These are phyloP conservation scores for Eilema depressum DNA, from an alignment of 2,888 invertebrate genomes.

Conservation along the genomic window DNA sequence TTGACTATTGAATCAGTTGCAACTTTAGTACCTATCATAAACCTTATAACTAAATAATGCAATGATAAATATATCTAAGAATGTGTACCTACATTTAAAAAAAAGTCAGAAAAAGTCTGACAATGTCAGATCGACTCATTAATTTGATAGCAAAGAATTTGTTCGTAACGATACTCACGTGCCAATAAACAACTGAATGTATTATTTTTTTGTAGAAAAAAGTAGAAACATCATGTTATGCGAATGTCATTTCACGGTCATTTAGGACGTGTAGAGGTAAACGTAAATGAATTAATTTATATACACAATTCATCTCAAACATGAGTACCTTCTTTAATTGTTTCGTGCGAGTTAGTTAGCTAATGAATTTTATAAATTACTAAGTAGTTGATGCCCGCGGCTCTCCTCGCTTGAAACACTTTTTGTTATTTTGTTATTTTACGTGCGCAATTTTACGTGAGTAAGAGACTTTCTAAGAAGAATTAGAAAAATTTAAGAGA, in stretches of 20 bases:
- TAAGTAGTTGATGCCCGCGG: not conserved
- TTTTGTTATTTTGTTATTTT: too few relatives aligned
- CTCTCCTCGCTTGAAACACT: too few relatives aligned
- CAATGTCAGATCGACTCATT: conserved; percentile 49
- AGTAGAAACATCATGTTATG: conserved; percentile 45
- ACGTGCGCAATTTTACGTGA: too few relatives aligned
- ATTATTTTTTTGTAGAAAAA: conserved; percentile 39
- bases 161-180: conserved; percentile 55
- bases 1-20: conserved; percentile 27
- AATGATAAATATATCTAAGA: conserved; percentile 10
- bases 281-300: conserved; percentile 53
- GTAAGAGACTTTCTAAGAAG: too few relatives aligned
- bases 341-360: conserved; percentile 25
- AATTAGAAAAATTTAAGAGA: too few relatives aligned
- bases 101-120: conserved; percentile 37
- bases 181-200: conserved; percentile 57
- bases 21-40: conserved; percentile 32
- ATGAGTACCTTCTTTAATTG: conserved; percentile 29
- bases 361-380: conserved; percentile 28
- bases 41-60: not conserved
- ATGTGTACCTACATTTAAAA: not conserved
- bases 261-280: conserved; percentile 57
- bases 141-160: conserved; percentile 46
- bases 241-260: conserved; percentile 78
- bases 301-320: conserved; percentile 23